Percentiles rank a stretch among this genome's conserved stretches.
These are phyloP conservation scores for Synodontis membranacea DNA, from an alignment of 2,113 vertebrate species.

Conservation along the genomic window DNA sequence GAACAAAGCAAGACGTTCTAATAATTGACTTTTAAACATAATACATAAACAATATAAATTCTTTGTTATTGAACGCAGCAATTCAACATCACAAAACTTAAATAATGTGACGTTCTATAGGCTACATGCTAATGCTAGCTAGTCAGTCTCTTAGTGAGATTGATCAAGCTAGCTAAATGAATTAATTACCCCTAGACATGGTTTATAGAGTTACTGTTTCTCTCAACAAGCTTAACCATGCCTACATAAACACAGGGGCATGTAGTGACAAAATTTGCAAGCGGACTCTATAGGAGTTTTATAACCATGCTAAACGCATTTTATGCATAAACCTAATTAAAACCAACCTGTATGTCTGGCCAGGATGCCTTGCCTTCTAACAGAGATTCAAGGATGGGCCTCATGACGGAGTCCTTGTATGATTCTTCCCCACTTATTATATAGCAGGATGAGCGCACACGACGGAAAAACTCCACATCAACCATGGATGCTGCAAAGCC, in stretches of 20 bases:
- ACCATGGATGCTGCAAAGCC: slow-evolving; percentile 73
- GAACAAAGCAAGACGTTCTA: neutral
- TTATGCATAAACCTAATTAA: neutral
- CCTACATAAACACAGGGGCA: neutral
- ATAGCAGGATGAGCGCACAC: slow-evolving; percentile 83
- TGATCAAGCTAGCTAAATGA: neutral
- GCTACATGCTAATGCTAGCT: neutral
- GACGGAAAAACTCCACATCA: slow-evolving; percentile 81
- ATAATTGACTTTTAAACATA: neutral
- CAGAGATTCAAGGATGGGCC: slow-evolving; percentile 81
- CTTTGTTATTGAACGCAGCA: too few species aligned
- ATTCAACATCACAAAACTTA: neutral
- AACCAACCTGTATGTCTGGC: slow-evolving; percentile 79
- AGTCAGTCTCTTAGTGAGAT: neutral
- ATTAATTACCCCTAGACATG: neutral
- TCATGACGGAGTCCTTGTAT: slow-evolving; percentile 76
- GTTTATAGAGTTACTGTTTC: neutral
- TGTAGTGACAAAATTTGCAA: neutral
- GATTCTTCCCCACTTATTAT: slow-evolving; percentile 88
- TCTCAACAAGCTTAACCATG: neutral
- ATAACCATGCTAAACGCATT: neutral
- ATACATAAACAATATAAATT: neutral
- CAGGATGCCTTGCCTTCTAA: slow-evolving; percentile 82
- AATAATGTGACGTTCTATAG: neutral
- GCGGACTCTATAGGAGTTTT: neutral